phyloP scores from a whole-genome alignment of 2,797 vertebrate species.

The Gymnodraco acuticeps region DNA sequence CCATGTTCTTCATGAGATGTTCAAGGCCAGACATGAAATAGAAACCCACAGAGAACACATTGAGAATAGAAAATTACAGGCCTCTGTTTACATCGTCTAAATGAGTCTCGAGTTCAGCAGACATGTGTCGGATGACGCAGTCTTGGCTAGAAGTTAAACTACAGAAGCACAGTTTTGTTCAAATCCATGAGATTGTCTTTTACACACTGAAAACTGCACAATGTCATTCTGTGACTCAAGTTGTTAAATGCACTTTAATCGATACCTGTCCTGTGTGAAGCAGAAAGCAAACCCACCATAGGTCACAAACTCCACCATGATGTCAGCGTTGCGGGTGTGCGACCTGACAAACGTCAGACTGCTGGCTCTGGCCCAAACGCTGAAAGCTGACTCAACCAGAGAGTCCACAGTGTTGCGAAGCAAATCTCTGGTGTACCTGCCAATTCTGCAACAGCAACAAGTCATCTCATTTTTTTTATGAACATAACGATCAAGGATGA shows the following conservation, averaged over 20 bases:
- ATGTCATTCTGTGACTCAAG: background rate
- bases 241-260: background rate
- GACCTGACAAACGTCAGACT: constrained; percentile 77
- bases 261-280: background rate
- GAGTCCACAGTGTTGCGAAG: constrained; percentile 79
- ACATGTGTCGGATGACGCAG: constrained; percentile 20
- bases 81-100: constrained; percentile 31
- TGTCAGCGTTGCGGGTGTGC: constrained; percentile 73
- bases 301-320: constrained; percentile 82
- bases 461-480: background rate
- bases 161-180: constrained; percentile 2
- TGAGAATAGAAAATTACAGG: constrained; percentile 57
- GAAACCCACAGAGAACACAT: constrained; percentile 59
- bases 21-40: constrained; percentile 51
- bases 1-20: constrained; percentile 77
- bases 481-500: background rate
- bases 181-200: background rate
- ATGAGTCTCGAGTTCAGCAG: constrained; percentile 26
- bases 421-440: constrained; percentile 80
- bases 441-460: constrained; percentile 65
- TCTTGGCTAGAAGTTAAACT: constrained; percentile 29
- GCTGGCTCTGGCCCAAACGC: constrained; percentile 78
- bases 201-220: background rate
- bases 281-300: constrained; percentile 69
- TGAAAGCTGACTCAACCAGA: constrained; percentile 77